Evolutionary conservation across 2,797 vertebrate species (phyloP), one percentile per base, ranked within the genome.

Genomic region (Monodelphis domestica): DNA sequence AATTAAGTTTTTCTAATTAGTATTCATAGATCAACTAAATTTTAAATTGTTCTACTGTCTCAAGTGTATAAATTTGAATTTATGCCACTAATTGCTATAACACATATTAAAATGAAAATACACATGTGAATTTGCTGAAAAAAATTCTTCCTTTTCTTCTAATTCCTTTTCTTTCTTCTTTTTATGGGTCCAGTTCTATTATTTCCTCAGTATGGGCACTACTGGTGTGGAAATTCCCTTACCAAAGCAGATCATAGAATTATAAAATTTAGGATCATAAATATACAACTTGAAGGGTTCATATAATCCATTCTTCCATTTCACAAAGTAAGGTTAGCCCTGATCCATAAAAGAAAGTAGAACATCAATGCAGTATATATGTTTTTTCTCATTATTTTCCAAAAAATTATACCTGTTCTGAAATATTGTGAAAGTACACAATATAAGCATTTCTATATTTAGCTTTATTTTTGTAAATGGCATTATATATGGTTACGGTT

Each of bases 11-110:
- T 95, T 93, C 52, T 94, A 95, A 87, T 94, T 94, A 87, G 29
- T 93, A 30, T 54, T 95, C 38, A 91, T 24, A 91, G 53, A 87
- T 95, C 88, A 93, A 55, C 28, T 92, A 93, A 91, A 84, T 84
- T 84, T 84, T 38, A 84, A 84, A 84, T 84, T 45, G 38, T 94
- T 93, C 53, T 55, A 57, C 90, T 94, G 56, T 87, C n/a, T 84
- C 50, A 38, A 30, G 45, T 29, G 70, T 89, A 96, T 70, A 92
- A 51, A 95, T 95, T 93, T 92, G 70, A 94, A 95, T 96, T 88
- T 29, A 30, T 88, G 95, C 3, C 90, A 70, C 28, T 63, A 70
- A 57, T 89, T 59, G 0, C 55, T 3, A 70, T 93, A 95, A 91
- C 55, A 50, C 51, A 59, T 92, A 94, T 95, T 92, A n/a, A 89